These are phyloP conservation scores for Notarius quadriscutis DNA, from an alignment of 2,113 vertebrate species.

Conservation along the genomic window DNA sequence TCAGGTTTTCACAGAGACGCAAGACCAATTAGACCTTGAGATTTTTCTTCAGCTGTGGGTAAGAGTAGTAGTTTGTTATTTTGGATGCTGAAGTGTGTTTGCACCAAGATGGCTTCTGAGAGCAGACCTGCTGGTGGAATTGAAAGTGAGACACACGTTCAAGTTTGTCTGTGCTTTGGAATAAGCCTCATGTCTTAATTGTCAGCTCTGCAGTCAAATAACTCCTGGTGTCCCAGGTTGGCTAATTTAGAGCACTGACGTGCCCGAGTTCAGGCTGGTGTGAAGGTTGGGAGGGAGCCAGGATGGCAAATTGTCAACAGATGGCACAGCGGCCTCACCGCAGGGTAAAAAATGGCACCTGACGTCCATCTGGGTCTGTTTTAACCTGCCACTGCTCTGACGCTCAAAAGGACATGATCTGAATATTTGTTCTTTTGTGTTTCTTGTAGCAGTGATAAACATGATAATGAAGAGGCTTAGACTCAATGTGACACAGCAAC, in stretches of 20 bases:
- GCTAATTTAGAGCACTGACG: slow-evolving; percentile 31
- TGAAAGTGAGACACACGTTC: not conserved
- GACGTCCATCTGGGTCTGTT: slow-evolving; percentile 53
- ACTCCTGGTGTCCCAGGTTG: slow-evolving; percentile 32
- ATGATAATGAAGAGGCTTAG: not conserved
- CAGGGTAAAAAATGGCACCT: slow-evolving; percentile 43
- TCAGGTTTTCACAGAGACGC: slow-evolving; percentile 25
- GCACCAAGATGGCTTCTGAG: not conserved
- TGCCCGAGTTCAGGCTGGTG: not conserved
- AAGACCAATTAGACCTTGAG: slow-evolving; percentile 55
- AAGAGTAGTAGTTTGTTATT: slow-evolving; percentile 8
- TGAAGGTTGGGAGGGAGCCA: slow-evolving; percentile 39
- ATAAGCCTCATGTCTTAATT: slow-evolving; percentile 27
- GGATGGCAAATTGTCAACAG: slow-evolving; percentile 50
- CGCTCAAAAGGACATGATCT: slow-evolving; percentile 35
- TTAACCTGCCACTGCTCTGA: slow-evolving; percentile 24
- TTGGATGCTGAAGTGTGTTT: slow-evolving; percentile 4
- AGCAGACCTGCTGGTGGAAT: not conserved
- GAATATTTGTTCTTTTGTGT: not conserved
- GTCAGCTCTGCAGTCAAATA: slow-evolving; percentile 38
- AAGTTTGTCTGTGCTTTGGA: slow-evolving; percentile 22
- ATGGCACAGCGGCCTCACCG: slow-evolving; percentile 47
- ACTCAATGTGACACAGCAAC: not conserved
- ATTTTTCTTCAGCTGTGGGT: slow-evolving; percentile 24
- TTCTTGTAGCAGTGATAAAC: not conserved